Evolutionary conservation across 2,797 vertebrate genomes (phyloP), one percentile per base, ranked within the genome.

Genomic region (Rachycentron canadum): DNA sequence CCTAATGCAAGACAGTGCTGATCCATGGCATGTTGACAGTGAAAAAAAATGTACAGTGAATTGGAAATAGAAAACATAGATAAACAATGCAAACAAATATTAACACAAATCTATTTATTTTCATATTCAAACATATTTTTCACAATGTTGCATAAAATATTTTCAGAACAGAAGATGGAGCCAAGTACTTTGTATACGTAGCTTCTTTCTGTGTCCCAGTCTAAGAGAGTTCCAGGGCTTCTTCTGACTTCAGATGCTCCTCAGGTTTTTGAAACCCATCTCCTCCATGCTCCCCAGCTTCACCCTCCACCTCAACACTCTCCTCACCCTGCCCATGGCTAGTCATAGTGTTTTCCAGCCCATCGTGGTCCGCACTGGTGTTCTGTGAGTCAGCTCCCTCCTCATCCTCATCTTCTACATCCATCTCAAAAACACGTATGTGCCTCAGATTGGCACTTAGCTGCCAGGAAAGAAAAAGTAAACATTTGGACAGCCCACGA

Each of bases 391-490:
- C 97, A 2, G 93, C 95, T 73, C 97, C 96, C 25, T 98, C 96
- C 0, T 95, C 96, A 55, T 99, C 98, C 78, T 99, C 98, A 43
- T 99, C 98, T 82, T 99, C 98, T 4, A 98, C 97, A 49, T 99
- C 98, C 98, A 99, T 99, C 91, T 99, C 98, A 91, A 98, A 99
- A 41, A 99, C 97, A 45, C 98, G 94, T 45, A 99, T 94, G 0
- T 99, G 98, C 65, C 97, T 96, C 56, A 99, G 95, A 86, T 99
- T 99, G 12, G 96, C 95, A 82, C 98, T 99, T 36, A 99, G 93
- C 98, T 99, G 85, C 1, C 10, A 59, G 68, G 34, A 50, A 55
- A 61, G 34, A 62, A 66, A 49, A 23, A 52, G 25, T 19, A 41
- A 56, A 30, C 13, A 7, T 69, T 75, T 55, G 21, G 17, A 26